Base-by-base conservation (phyloP, 1,140 invertebrate genomes). In the Danaus melanippus region DNA sequence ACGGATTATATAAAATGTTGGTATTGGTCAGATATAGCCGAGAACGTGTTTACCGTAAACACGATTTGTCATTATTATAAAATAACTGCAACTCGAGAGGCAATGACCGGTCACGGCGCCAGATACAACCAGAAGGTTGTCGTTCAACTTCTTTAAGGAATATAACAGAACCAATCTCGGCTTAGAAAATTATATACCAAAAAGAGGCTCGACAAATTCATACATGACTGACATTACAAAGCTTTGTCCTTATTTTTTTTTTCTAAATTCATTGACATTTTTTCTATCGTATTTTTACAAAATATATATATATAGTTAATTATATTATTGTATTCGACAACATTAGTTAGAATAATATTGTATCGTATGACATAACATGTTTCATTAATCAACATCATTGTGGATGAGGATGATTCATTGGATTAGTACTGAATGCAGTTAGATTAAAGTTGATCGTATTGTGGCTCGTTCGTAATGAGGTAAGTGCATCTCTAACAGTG, bases 21-120 rank as follows among this genome's bases (percentile, higher is more conserved):
- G 45, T 46, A 12, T 10, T 9, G 45, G 45, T 10, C 12, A 32
- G 21, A 32, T 32, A 2, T 5, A 32, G 21, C 21, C 21, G 7
- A 32, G 21, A 82, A 75, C 67, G 57, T 70, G 73, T 82, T 81
- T 79, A 75, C 73, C 60, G 67, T 69, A 76, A 77, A 75, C 66
- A 78, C 58, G 47, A 58, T 76, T 76, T 74, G 69, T 73, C 64
- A 72, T 75, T 69, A 64, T 67, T 69, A 74, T 77, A 73, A 82
- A 80, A 84, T 85, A 84, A 85, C 82, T 84, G 82, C 80, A 85
- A 79, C 66, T 72, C 60, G 21, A 71, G 67, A 63, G 82, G 63
- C 80, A 84, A 84, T 76, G 82, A 84, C 82, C 82, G 76, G 67
- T 58, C 68, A 63, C 65, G 71, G 71, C 71, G 70, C 73, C 66